A percentile compares a stretch with the other conserved stretches of the same genome.
Evolutionary conservation across 1,140 invertebrate species (phyloP).

Genomic region (Drosophila novamexicana): DNA sequence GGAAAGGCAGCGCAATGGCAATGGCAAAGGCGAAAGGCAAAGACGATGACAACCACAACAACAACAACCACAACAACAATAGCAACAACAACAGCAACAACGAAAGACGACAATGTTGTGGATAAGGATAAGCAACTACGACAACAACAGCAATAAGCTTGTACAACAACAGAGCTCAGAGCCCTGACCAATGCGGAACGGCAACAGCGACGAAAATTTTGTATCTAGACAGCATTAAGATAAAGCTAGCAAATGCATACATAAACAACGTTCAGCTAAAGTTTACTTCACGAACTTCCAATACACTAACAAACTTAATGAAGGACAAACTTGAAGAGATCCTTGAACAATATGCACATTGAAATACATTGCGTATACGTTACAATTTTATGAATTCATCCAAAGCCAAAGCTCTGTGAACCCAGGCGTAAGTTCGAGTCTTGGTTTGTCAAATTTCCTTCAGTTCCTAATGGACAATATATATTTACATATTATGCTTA

Average conservation of each 20-base stretch:
- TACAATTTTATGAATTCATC: conserved; percentile 3
- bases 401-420: too few relatives aligned
- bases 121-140: conserved; percentile 78
- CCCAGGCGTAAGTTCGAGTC: too few relatives aligned
- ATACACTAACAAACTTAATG: conserved; percentile 29
- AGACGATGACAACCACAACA: conserved; percentile 45
- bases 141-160: conserved; percentile 51
- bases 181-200: conserved; percentile 37
- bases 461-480: too few relatives aligned
- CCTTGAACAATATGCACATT: conserved; percentile 4
- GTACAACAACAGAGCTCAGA: conserved; percentile 50
- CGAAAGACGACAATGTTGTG: conserved; percentile 65
- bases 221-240: conserved; percentile 80
- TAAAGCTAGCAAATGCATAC: conserved; percentile 77
- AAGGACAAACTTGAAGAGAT: conserved; percentile 8
- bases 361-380: conserved; percentile 15
- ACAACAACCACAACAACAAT: conserved; percentile 26
- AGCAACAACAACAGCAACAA: conserved; percentile 1
- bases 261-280: conserved; percentile 58
- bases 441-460: too few relatives aligned
- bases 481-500: too few relatives aligned
- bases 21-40: conserved; percentile 30
- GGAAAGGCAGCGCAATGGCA: conserved; percentile 42
- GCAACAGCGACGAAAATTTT: conserved; percentile 67
- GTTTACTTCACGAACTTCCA: conserved; percentile 16